Evolutionary conservation across 1,140 invertebrate species (phyloP).

Genomic region (Megathymus violae): DNA sequence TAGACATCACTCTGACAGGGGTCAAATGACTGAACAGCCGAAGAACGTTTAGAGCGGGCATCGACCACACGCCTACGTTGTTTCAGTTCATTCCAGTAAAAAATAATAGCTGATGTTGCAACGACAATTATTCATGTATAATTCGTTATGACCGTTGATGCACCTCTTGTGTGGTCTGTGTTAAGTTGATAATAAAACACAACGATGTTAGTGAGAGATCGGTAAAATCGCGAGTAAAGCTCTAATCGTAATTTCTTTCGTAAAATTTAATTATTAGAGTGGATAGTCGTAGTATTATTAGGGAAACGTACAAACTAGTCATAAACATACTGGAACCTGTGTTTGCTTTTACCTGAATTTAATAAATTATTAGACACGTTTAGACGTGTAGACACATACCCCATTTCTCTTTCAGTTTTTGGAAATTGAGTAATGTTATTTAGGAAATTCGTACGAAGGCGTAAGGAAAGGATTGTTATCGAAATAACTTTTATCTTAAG

Average conservation of each 20-base stretch:
- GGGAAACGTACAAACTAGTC: too few relatives aligned
- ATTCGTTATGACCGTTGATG: background rate
- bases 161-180: background rate
- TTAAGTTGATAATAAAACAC: background rate
- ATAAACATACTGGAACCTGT: too few relatives aligned
- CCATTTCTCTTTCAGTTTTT: too few relatives aligned
- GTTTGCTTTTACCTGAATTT: too few relatives aligned
- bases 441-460: too few relatives aligned
- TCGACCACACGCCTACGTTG: background rate
- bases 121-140: background rate
- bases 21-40: constrained; percentile 60
- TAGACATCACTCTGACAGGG: constrained; percentile 65
- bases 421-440: too few relatives aligned
- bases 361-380: too few relatives aligned
- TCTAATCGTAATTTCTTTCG: background rate
- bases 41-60: constrained; percentile 20
- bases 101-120: background rate
- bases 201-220: background rate
- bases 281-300: background rate
- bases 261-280: background rate
- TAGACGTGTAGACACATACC: too few relatives aligned
- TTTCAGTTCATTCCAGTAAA: background rate
- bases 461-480: too few relatives aligned
- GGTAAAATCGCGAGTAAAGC: background rate
- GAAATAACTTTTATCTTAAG: too few relatives aligned